Evolutionary conservation across 30 jellyfish, hydroid and myxozoan genomes (phyloP).

Genomic region (Phacellophora camtschatica): DNA sequence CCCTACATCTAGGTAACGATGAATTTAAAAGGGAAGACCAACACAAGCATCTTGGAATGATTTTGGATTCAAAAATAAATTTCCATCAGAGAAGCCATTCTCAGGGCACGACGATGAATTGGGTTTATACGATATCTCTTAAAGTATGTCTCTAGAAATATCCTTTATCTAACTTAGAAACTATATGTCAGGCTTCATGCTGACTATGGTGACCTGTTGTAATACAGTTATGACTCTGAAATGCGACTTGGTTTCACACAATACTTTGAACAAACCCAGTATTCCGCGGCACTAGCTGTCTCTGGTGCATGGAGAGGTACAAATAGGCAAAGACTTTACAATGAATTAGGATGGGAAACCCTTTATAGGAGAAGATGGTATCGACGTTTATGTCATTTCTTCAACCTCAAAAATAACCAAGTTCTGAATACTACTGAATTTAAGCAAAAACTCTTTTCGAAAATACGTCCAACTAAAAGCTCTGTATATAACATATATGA

Average conservation of each 20-base stretch:
- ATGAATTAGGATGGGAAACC: slow-evolving; percentile 55
- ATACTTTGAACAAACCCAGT: slow-evolving; percentile 37
- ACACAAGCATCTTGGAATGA: too few relatives aligned
- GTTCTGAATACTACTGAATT: background rate
- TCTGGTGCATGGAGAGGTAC: slow-evolving; percentile 55
- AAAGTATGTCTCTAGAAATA: too few relatives aligned
- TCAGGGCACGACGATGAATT: too few relatives aligned
- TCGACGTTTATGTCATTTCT: slow-evolving; percentile 15
- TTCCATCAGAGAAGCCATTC: too few relatives aligned
- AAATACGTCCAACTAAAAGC: background rate
- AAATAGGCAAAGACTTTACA: slow-evolving; percentile 33
- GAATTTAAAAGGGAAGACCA: background rate
- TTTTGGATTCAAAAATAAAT: too few relatives aligned
- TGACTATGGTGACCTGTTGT: slow-evolving; percentile 47
- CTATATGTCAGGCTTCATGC: slow-evolving; percentile 27
- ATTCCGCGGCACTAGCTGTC: slow-evolving; percentile 49
- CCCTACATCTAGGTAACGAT: background rate
- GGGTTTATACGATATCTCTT: too few relatives aligned
- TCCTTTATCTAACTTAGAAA: slow-evolving; percentile 13
- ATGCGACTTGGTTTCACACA: slow-evolving; percentile 20
- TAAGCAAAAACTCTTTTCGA: background rate
- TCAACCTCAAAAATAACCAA: slow-evolving; percentile 9
- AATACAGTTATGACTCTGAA: slow-evolving; percentile 30
- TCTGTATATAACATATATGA: background rate
- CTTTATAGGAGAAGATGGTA: slow-evolving; percentile 36